Conservation (phyloP, 2,113 vertebrate species). For the Odocoileus virginianus region DNA sequence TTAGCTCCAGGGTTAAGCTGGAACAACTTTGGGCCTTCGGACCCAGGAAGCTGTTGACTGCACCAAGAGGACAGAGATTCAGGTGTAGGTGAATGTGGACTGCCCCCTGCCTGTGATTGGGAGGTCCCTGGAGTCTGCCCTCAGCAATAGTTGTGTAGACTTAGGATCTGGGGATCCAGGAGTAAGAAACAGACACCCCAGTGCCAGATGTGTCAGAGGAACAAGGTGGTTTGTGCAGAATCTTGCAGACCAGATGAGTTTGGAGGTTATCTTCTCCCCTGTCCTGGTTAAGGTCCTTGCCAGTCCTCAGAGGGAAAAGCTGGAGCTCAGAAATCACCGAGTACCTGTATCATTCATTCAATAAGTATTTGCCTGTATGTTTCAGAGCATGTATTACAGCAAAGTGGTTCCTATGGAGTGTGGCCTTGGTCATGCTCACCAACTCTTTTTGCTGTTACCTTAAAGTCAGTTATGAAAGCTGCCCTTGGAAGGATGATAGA, state of each 20-base stretch:
- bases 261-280: background rate
- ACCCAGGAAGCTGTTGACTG: background rate
- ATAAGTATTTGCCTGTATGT: background rate
- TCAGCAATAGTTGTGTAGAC: background rate
- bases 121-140: background rate
- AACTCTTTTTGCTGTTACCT: background rate
- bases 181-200: background rate
- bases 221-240: background rate
- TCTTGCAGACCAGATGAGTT: background rate
- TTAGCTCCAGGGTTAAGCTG: background rate
- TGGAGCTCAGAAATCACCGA: background rate
- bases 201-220: background rate
- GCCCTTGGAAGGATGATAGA: background rate
- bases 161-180: background rate
- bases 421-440: too few relatives aligned
- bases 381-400: background rate
- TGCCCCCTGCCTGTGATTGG: background rate
- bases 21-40: background rate
- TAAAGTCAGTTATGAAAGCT: background rate
- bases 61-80: background rate
- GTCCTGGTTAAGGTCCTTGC: background rate
- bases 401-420: background rate
- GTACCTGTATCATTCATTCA: background rate
- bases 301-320: background rate
- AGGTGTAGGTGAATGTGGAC: background rate